Percentiles rank a stretch among this genome's conserved stretches.
These are phyloP conservation scores for Myrmecobius fasciatus DNA, from an alignment of 2,113 vertebrate genomes.

Conservation along the genomic window DNA sequence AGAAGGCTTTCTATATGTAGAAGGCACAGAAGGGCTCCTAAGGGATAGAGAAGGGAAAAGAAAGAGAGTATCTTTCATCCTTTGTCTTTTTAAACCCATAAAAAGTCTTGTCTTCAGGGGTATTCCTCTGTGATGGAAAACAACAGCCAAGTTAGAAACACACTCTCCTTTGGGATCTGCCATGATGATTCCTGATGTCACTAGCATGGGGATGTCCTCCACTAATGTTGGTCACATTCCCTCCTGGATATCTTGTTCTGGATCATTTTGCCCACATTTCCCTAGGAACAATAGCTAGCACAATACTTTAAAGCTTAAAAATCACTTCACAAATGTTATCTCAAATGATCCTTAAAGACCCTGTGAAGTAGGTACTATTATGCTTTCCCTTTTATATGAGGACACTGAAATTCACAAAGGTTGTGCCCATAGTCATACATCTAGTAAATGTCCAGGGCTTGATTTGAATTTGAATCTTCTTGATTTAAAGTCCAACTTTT, in stretches of 20 bases:
- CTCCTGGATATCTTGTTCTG: neutral
- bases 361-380: neutral
- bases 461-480: neutral
- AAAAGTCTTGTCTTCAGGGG: neutral
- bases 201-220: neutral
- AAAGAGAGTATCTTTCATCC: neutral
- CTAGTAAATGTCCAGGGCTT: neutral
- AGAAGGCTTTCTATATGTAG: neutral
- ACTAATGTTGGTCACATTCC: neutral
- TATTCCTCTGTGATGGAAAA: slow-evolving; percentile 12
- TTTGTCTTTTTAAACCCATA: neutral
- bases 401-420: neutral
- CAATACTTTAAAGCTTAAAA: neutral
- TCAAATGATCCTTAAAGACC: neutral
- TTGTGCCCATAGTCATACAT: neutral
- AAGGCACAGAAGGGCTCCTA: neutral
- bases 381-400: neutral
- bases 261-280: neutral
- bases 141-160: neutral
- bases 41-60: neutral
- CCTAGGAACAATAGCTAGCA: neutral
- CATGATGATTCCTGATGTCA: neutral
- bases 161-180: neutral
- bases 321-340: neutral
- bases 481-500: neutral